Conservation (phyloP, 1,140 invertebrate genomes). For the Whitmania pigra region DNA sequence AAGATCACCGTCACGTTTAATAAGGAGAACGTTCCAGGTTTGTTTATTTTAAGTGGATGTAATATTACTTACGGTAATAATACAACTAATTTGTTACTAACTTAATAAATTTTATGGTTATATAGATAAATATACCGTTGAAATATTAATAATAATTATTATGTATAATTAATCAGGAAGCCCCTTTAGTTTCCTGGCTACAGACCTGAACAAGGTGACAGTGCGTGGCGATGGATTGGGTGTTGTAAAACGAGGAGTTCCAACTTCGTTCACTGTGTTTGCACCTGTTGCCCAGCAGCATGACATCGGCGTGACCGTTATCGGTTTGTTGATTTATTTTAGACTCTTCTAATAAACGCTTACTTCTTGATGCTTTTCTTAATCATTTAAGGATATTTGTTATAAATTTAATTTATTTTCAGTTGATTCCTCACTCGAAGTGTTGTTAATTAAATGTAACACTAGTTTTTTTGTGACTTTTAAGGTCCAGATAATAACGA, state of each 20-base stretch:
- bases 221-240: constrained; percentile 30
- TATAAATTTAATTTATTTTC: too few relatives aligned
- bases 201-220: constrained; percentile 33
- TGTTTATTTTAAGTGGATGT: not conserved
- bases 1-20: constrained; percentile 93
- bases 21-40: constrained; percentile 83
- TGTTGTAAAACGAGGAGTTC: constrained; percentile 65
- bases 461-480: not conserved
- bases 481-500: constrained; percentile 67
- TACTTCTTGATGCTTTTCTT: too few relatives aligned
- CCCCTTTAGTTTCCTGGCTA: constrained; percentile 35
- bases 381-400: too few relatives aligned
- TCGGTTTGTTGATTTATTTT: constrained; percentile 30
- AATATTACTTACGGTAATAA: too few relatives aligned
- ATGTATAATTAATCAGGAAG: constrained; percentile 30
- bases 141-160: not conserved
- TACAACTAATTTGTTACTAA: too few relatives aligned
- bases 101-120: not conserved
- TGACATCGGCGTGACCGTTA: constrained; percentile 56
- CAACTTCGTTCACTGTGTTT: constrained; percentile 72
- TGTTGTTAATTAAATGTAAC: too few relatives aligned
- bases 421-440: too few relatives aligned
- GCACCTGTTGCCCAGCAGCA: constrained; percentile 53
- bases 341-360: not conserved
- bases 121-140: not conserved